These are phyloP conservation scores for Lepus townsendii DNA, from an alignment of 2,797 vertebrate species.

Conservation along the genomic window DNA sequence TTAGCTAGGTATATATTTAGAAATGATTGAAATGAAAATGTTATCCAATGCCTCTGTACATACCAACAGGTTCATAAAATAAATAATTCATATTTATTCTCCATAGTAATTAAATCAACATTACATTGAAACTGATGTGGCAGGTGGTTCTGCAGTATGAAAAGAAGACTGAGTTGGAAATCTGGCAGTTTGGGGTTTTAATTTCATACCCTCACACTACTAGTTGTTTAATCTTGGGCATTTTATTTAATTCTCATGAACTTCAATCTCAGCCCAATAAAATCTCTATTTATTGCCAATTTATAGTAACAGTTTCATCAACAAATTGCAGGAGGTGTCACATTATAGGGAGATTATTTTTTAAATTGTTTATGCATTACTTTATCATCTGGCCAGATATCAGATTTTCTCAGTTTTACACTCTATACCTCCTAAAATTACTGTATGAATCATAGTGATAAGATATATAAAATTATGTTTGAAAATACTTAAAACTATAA, in stretches of 20 bases:
- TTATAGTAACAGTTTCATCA: not conserved
- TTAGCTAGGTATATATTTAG: not conserved
- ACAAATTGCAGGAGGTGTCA: not conserved
- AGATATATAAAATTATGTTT: conserved; percentile 7
- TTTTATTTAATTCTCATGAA: conserved; percentile 34
- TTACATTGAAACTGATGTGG: not conserved
- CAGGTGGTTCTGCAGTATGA: not conserved
- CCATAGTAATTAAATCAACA: not conserved
- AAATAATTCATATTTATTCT: not conserved
- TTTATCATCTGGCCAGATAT: not conserved
- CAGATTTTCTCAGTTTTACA: not conserved
- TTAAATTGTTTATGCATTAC: not conserved
- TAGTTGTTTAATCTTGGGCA: not conserved
- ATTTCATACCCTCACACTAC: not conserved
- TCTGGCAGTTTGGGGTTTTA: not conserved
- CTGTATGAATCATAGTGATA: not conserved
- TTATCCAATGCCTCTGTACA: not conserved
- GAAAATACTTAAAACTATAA: conserved; percentile 35
- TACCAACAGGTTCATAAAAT: conserved; percentile 40
- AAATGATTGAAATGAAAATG: conserved; percentile 7
- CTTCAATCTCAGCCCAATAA: not conserved
- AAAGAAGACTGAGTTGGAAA: not conserved
- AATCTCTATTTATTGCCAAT: not conserved
- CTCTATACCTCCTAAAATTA: not conserved
- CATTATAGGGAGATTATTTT: too few species aligned